Conservation (phyloP, 2,113 vertebrate species). For the Aspiorhynchus laticeps region DNA sequence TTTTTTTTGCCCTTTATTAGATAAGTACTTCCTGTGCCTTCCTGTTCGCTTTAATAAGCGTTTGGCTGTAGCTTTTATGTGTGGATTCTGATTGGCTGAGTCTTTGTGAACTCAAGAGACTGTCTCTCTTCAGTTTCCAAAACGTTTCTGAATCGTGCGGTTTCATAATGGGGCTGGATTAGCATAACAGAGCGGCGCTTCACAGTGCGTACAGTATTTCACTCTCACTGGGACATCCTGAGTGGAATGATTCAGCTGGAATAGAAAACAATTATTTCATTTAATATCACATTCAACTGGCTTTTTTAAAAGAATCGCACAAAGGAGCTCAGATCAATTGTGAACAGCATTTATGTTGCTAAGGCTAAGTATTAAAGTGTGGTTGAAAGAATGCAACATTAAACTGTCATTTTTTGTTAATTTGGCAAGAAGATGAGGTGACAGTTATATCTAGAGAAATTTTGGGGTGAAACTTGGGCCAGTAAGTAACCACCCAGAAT, state of each 20-base stretch:
- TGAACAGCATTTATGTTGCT: neutral
- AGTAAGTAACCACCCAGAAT: neutral
- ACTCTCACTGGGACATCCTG: conserved; percentile 10
- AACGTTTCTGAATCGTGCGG: neutral
- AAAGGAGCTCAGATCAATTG: neutral
- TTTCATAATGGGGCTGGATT: conserved; percentile 24
- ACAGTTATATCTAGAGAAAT: neutral
- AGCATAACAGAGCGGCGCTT: conserved; percentile 12
- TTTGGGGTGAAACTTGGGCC: neutral
- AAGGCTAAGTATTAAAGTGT: neutral
- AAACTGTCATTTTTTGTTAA: neutral
- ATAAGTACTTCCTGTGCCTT: conserved; percentile 3
- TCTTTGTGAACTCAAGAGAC: conserved; percentile 10
- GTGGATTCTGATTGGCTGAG: conserved; percentile 13
- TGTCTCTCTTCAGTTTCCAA: neutral
- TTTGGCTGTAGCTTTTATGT: neutral
- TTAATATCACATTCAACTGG: neutral
- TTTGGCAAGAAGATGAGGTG: neutral
- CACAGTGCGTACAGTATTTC: neutral
- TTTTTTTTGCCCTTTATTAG: neutral
- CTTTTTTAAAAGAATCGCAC: neutral
- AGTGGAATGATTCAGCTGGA: conserved; percentile 6
- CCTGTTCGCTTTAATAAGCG: neutral
- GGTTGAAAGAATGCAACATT: neutral
- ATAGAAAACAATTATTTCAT: conserved; percentile 8